These are phyloP conservation scores for Holocentrus rufus DNA, from an alignment of 2,797 vertebrate genomes.

Conservation along the genomic window DNA sequence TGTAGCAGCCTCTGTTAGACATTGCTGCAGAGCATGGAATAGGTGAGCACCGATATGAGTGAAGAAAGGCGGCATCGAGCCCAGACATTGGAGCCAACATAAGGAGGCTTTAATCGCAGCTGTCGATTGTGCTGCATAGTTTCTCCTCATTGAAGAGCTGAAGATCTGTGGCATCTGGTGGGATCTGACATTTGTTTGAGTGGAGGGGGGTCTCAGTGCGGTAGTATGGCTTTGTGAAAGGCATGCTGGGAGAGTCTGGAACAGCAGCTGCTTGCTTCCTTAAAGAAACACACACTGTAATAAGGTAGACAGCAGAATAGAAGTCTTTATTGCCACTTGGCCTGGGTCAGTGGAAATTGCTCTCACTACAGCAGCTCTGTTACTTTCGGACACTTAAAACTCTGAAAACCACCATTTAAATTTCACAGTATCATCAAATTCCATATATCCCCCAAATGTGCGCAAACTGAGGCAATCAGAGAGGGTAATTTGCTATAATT, in stretches of 20 bases:
- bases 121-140: slow-evolving; percentile 43
- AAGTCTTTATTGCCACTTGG: background rate
- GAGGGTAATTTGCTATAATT: too few species aligned
- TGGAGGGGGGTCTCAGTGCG: slow-evolving; percentile 21
- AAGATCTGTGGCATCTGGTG: slow-evolving; percentile 53
- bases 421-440: too few species aligned
- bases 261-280: slow-evolving; percentile 50
- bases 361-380: background rate
- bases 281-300: slow-evolving; percentile 22
- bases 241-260: slow-evolving; percentile 12
- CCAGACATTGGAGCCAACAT: slow-evolving; percentile 20
- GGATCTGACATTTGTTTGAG: slow-evolving; percentile 61
- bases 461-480: too few species aligned
- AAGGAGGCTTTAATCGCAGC: slow-evolving; percentile 62
- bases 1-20: too few species aligned
- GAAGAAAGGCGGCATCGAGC: background rate
- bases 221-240: slow-evolving; percentile 24
- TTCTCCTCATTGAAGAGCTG: slow-evolving; percentile 34
- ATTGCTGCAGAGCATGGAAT: background rate
- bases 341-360: background rate
- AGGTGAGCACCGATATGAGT: slow-evolving; percentile 15
- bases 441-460: too few species aligned
- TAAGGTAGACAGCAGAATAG: background rate
- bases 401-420: too few species aligned
- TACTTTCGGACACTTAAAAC: too few species aligned